These are phyloP conservation scores for Oxytorus armatus DNA, from an alignment of 2,888 invertebrate genomes.

Conservation along the genomic window DNA sequence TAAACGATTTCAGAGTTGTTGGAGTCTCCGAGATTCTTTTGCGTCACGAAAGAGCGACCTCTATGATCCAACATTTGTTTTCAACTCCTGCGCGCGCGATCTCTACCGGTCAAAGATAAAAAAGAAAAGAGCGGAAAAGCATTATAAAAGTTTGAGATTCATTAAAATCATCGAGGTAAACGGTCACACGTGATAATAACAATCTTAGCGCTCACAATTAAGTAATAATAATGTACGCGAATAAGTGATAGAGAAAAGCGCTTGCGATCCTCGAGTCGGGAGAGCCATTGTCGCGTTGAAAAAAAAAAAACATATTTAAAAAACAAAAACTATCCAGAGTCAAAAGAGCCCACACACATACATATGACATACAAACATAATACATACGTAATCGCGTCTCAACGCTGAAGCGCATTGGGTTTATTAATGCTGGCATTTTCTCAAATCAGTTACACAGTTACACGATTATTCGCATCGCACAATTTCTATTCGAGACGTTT, in stretches of 20 bases:
- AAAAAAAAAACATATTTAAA: slow-evolving; percentile 1
- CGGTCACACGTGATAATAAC: slow-evolving; percentile 58
- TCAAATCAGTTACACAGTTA: no score
- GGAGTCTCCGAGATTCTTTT: not conserved
- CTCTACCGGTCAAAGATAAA: not conserved
- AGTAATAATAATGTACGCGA: slow-evolving; percentile 30
- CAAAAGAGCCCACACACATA: not conserved
- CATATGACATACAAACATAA: slow-evolving; percentile 22
- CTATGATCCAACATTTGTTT: not conserved
- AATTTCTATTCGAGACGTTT: slow-evolving; percentile 52
- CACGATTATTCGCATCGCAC: slow-evolving; percentile 61
- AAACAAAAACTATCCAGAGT: not conserved
- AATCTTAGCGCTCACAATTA: slow-evolving; percentile 62
- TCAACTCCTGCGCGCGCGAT: not conserved
- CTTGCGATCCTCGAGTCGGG: slow-evolving; percentile 63
- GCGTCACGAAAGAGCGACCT: not conserved
- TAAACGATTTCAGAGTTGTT: not conserved
- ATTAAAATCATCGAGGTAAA: slow-evolving; percentile 26
- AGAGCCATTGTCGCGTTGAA: slow-evolving; percentile 57
- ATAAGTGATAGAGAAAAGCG: slow-evolving; percentile 48
- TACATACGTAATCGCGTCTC: slow-evolving; percentile 22
- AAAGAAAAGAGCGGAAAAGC: not conserved
- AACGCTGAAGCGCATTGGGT: slow-evolving; percentile 25
- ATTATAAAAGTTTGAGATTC: not conserved
- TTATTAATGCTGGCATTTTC: slow-evolving; percentile 32